phyloP scores from a whole-genome alignment of 2,113 vertebrate species.

The Brienomyrus longianalis region DNA sequence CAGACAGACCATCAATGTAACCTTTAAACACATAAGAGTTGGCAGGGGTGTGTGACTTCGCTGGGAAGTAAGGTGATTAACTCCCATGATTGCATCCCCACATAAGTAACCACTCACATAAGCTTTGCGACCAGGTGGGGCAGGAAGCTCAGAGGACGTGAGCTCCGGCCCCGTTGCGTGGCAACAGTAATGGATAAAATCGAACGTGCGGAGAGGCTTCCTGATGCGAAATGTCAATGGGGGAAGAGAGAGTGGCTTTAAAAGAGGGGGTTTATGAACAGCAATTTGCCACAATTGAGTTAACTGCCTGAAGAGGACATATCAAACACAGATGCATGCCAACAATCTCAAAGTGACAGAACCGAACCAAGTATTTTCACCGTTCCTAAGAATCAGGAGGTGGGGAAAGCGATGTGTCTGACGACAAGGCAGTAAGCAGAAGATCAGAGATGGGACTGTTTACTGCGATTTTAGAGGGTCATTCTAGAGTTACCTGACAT shows the following conservation, averaged over 20 bases:
- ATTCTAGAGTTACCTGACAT: neutral
- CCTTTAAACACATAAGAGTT: neutral
- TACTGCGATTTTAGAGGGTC: neutral
- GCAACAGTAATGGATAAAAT: slow-evolving; percentile 53
- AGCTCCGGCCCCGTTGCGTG: slow-evolving; percentile 47
- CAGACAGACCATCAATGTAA: neutral
- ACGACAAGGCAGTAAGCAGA: neutral
- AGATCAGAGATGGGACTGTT: neutral
- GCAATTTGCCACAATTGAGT: neutral
- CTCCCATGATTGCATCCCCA: neutral
- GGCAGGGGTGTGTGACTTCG: neutral
- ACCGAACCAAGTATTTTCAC: neutral
- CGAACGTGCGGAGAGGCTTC: slow-evolving; percentile 35
- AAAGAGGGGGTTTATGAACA: neutral
- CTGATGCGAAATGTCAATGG: slow-evolving; percentile 35
- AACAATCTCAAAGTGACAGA: neutral
- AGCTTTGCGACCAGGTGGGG: slow-evolving; percentile 44
- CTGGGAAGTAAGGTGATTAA: neutral
- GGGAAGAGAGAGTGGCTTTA: slow-evolving; percentile 30
- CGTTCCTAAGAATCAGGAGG: neutral
- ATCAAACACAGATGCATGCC: neutral
- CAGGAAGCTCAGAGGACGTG: slow-evolving; percentile 50
- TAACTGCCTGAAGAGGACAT: neutral
- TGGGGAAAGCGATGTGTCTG: neutral
- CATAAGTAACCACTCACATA: neutral